phyloP scores from a whole-genome alignment of 2,888 invertebrate genomes.

The Leucoma salicis region DNA sequence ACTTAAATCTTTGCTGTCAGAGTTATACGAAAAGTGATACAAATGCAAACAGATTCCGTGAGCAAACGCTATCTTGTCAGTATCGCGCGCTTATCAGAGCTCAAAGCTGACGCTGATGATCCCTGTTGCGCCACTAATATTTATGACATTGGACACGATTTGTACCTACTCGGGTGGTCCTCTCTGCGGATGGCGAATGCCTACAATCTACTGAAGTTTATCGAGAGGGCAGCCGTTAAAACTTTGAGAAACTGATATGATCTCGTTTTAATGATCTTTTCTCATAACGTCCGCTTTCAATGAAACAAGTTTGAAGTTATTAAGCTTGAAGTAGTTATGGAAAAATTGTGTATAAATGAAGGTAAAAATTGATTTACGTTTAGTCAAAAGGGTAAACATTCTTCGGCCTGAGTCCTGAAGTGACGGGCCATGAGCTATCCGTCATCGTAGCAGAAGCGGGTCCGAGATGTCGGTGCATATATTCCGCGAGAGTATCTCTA shows the following conservation, averaged over 20 bases:
- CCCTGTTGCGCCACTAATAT: conserved; percentile 68
- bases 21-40: conserved; percentile 35
- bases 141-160: conserved; percentile 58
- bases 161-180: conserved; percentile 63
- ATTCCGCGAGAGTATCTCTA: too few relatives aligned
- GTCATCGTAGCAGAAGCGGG: too few relatives aligned
- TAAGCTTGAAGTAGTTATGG: too few relatives aligned
- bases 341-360: too few relatives aligned
- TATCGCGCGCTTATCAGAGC: conserved; percentile 59
- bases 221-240: conserved; percentile 59
- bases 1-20: conserved; percentile 13
- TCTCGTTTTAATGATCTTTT: conserved; percentile 37
- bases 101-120: conserved; percentile 56
- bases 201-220: conserved; percentile 58
- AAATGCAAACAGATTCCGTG: conserved; percentile 47
- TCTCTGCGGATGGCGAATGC: conserved; percentile 42
- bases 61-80: conserved; percentile 33
- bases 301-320: neutral
- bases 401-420: too few relatives aligned
- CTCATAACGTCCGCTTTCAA: conserved; percentile 31
- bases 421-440: too few relatives aligned
- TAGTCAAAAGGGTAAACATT: too few relatives aligned
- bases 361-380: too few relatives aligned
- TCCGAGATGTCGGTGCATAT: too few relatives aligned
- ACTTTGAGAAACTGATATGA: conserved; percentile 55